Conservation (phyloP, 2,888 invertebrate genomes). For the Pimpla rufipes region DNA sequence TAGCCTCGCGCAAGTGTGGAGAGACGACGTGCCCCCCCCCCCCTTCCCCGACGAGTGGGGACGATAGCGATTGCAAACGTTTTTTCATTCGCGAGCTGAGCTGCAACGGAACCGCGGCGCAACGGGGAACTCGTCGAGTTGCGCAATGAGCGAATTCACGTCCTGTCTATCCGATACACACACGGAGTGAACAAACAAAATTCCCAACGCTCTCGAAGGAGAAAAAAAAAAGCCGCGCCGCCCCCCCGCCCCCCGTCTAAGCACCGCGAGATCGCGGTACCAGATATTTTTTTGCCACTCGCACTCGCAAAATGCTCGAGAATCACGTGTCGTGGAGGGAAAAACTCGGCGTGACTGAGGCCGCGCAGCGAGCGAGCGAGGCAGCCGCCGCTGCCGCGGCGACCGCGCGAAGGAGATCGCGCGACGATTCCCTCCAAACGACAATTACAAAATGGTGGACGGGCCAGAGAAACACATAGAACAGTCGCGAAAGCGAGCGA, state of each 20-base stretch:
- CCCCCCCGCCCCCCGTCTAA: too few relatives aligned
- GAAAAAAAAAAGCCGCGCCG: not conserved
- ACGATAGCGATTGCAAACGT: not conserved
- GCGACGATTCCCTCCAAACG: conserved; percentile 76
- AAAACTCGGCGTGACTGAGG: not conserved
- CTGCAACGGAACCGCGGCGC: conserved; percentile 75
- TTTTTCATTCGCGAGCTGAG: conserved; percentile 45
- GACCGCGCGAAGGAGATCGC: conserved; percentile 41
- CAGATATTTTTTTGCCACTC: not conserved
- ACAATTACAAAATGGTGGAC: conserved; percentile 80
- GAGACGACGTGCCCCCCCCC: not conserved
- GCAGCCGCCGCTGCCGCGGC: not conserved
- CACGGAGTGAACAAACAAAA: conserved; percentile 63
- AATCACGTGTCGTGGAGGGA: conserved; percentile 13
- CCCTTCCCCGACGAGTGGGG: too few relatives aligned
- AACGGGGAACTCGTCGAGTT: conserved; percentile 78
- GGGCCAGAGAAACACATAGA: conserved; percentile 67
- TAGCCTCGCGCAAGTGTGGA: conserved; percentile 12
- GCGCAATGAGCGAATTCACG: conserved; percentile 83
- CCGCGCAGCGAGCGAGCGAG: not conserved
- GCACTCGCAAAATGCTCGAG: not conserved
- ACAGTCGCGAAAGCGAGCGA: conserved; percentile 67
- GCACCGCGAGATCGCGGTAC: not conserved
- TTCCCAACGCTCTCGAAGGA: conserved; percentile 55
- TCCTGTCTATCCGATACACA: conserved; percentile 69